These are phyloP conservation scores for Atrichornis clamosus DNA, from an alignment of 2,113 vertebrate species.

Conservation along the genomic window DNA sequence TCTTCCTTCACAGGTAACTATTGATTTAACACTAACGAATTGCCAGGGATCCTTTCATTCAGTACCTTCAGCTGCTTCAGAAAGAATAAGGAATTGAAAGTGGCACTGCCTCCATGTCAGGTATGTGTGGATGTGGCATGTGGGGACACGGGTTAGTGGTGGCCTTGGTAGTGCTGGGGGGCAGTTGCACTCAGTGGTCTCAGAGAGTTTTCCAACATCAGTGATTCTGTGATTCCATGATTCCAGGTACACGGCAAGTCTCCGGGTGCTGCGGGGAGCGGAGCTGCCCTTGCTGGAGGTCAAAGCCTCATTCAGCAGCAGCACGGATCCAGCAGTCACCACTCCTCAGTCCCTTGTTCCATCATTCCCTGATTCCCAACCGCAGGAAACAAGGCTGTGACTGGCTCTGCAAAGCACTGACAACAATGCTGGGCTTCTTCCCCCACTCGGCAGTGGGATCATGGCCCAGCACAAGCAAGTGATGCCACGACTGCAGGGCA, in stretches of 20 bases:
- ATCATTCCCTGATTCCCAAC: background rate
- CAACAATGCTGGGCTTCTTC: background rate
- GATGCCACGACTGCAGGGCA: background rate
- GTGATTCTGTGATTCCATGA: fast-evolving
- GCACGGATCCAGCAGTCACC: fast-evolving
- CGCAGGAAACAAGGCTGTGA: background rate
- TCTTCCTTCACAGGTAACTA: fast-evolving
- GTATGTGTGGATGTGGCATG: fast-evolving
- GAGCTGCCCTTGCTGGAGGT: background rate
- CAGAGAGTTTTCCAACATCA: background rate
- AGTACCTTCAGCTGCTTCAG: background rate
- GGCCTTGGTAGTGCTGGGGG: background rate
- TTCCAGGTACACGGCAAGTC: fast-evolving
- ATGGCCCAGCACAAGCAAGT: background rate
- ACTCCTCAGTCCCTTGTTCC: background rate
- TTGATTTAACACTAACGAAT: fast-evolving
- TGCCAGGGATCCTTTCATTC: background rate
- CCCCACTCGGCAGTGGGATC: background rate
- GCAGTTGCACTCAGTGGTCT: background rate
- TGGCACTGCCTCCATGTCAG: fast-evolving
- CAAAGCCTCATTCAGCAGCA: background rate
- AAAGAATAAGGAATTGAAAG: background rate
- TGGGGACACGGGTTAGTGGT: background rate
- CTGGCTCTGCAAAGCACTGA: constrained; percentile 37
- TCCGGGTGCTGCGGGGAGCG: fast-evolving